phyloP scores from a whole-genome alignment of 2,888 invertebrate species.

The Sphaerophoria rueppellii region DNA sequence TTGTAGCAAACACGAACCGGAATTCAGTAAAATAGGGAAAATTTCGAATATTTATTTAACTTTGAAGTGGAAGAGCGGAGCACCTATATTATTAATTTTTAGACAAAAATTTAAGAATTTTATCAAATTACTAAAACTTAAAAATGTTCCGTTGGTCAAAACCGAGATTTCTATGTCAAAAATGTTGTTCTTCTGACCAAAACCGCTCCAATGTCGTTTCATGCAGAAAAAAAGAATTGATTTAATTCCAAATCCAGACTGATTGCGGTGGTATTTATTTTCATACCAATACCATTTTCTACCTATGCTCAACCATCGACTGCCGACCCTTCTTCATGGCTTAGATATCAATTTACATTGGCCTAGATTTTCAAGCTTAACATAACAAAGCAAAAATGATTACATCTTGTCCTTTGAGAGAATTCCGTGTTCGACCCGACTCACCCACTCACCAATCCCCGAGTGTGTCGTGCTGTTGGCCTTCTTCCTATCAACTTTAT shows the following conservation, averaged over 20 bases:
- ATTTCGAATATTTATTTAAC: too few relatives aligned
- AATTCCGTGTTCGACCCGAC: neutral
- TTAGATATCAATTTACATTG: conserved; percentile 39
- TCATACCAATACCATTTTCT: neutral
- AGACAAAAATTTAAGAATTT: neutral
- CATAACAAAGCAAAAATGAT: conserved; percentile 40
- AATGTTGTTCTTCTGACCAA: conserved; percentile 4
- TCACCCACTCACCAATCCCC: neutral
- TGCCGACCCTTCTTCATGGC: neutral
- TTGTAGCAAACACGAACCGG: neutral
- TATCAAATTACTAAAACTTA: neutral
- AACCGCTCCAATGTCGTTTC: neutral
- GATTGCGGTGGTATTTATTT: conserved; percentile 8
- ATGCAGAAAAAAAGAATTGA: conserved; percentile 2
- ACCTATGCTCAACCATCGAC: neutral
- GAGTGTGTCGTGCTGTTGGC: neutral
- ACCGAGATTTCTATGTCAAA: neutral
- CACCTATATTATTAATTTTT: too few relatives aligned
- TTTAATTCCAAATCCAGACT: neutral
- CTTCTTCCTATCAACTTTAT: neutral
- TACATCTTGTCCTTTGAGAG: conserved; percentile 36
- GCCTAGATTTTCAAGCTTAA: conserved; percentile 32
- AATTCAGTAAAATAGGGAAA: neutral
- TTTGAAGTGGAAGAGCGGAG: too few relatives aligned
- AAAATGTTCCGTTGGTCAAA: neutral